Evolutionary conservation across 2,113 vertebrate genomes (phyloP).

Genomic region (Taurulus bubalis): DNA sequence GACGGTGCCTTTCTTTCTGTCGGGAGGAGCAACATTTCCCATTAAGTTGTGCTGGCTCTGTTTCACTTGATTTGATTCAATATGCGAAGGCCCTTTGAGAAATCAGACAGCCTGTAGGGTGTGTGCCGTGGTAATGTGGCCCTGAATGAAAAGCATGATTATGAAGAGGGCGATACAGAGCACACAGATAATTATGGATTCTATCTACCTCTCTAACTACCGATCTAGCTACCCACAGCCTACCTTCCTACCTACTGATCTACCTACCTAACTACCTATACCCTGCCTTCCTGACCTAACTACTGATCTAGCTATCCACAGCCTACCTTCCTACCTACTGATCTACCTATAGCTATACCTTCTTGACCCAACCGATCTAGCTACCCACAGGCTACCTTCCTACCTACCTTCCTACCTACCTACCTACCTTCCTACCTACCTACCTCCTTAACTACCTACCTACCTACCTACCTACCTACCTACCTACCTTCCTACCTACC

Average conservation of each 20-base stretch:
- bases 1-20: conserved; percentile 52
- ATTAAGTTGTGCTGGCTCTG: conserved; percentile 58
- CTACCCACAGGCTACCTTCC: not conserved
- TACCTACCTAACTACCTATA: too few relatives aligned
- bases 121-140: conserved; percentile 56
- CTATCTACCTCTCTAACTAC: not conserved
- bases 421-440: too few relatives aligned
- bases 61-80: conserved; percentile 75
- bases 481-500: not conserved
- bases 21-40: conserved; percentile 62
- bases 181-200: conserved; percentile 2
- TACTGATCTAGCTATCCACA: too few relatives aligned
- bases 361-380: too few relatives aligned
- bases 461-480: not conserved
- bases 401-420: not conserved
- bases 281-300: too few relatives aligned
- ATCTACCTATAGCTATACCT: too few relatives aligned
- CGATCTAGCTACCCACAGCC: not conserved
- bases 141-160: conserved; percentile 56
- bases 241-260: not conserved
- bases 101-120: conserved; percentile 62
- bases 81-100: conserved; percentile 70
- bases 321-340: not conserved
- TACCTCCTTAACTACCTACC: not conserved
- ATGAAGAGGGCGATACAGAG: conserved; percentile 40